These are phyloP conservation scores for Cryptoprocta ferox DNA, from an alignment of 2,797 vertebrate species.

Conservation along the genomic window DNA sequence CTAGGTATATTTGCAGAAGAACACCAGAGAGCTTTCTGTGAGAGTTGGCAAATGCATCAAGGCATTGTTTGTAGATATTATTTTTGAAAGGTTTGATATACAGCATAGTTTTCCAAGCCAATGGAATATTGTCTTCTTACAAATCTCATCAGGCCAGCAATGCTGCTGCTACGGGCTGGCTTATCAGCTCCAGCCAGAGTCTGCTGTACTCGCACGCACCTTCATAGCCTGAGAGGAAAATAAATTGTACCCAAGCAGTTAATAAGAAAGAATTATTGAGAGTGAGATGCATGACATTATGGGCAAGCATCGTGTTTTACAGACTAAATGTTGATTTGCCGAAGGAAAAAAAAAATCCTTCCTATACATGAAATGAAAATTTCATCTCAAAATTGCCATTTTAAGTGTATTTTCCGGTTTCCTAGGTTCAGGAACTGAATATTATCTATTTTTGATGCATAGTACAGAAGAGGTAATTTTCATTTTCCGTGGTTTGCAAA, in stretches of 20 bases:
- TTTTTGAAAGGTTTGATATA: slow-evolving; percentile 90
- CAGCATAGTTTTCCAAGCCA: slow-evolving; percentile 87
- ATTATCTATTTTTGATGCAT: slow-evolving; percentile 18
- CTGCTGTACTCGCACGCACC: slow-evolving; percentile 88
- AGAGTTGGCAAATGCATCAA: slow-evolving; percentile 85
- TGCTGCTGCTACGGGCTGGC: slow-evolving; percentile 89
- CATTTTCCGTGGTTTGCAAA: slow-evolving; percentile 29
- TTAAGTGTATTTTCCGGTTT: slow-evolving; percentile 52
- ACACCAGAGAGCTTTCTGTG: slow-evolving; percentile 80
- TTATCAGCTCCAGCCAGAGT: slow-evolving; percentile 97
- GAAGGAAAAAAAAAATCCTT: slow-evolving; percentile 37
- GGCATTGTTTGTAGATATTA: slow-evolving; percentile 89
- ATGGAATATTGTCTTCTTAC: slow-evolving; percentile 94
- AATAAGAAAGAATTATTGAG: slow-evolving; percentile 97
- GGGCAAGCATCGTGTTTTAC: slow-evolving; percentile 88
- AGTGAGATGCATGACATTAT: slow-evolving; percentile 91
- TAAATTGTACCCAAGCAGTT: slow-evolving; percentile 97
- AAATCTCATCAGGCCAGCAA: slow-evolving; percentile 94
- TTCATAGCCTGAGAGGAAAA: slow-evolving; percentile 96
- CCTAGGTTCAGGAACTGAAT: slow-evolving; percentile 7
- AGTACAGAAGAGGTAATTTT: slow-evolving; percentile 23
- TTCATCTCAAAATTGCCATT: slow-evolving; percentile 59
- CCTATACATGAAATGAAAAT: slow-evolving; percentile 51
- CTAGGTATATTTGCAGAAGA: slow-evolving; percentile 81
- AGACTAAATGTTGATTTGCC: slow-evolving; percentile 85